Evolutionary conservation across 1,140 invertebrate species (phyloP).

Genomic region (Zaprionus ghesquierei): DNA sequence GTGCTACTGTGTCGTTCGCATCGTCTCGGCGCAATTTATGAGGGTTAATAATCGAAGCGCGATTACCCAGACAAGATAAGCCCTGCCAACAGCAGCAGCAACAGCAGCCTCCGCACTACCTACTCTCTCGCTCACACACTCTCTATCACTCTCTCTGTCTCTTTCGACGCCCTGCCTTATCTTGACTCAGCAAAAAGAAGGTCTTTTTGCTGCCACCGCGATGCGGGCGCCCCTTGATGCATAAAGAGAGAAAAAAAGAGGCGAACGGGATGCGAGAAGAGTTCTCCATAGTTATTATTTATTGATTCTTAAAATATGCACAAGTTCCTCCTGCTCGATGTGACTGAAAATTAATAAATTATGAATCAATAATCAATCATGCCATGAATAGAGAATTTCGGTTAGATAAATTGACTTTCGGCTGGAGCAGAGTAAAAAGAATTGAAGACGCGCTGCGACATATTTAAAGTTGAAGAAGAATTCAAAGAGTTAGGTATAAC

Average conservation of each 20-base stretch:
- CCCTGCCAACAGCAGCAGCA: constrained; percentile 22
- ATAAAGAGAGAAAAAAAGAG: background rate
- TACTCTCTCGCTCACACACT: background rate
- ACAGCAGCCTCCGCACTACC: constrained; percentile 9
- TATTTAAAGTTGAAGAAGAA: background rate
- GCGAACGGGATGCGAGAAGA: background rate
- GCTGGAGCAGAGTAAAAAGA: background rate
- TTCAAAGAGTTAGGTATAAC: background rate
- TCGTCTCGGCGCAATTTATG: constrained; percentile 51
- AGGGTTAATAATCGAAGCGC: constrained; percentile 76
- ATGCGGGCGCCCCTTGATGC: constrained; percentile 53
- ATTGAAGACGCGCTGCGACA: background rate
- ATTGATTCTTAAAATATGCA: constrained; percentile 65
- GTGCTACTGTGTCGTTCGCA: constrained; percentile 42
- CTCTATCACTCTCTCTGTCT: background rate
- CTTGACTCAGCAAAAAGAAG: constrained; percentile 64
- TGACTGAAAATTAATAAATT: constrained; percentile 63
- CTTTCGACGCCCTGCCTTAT: constrained; percentile 38
- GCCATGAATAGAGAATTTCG: constrained; percentile 22
- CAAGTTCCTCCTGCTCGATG: constrained; percentile 22
- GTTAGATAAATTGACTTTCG: background rate
- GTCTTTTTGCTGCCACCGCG: background rate
- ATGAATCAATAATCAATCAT: constrained; percentile 58
- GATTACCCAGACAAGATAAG: constrained; percentile 70
- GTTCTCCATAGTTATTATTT: constrained; percentile 41